Base-by-base conservation (phyloP, 2,797 vertebrate species). In the Coilia nasus region DNA sequence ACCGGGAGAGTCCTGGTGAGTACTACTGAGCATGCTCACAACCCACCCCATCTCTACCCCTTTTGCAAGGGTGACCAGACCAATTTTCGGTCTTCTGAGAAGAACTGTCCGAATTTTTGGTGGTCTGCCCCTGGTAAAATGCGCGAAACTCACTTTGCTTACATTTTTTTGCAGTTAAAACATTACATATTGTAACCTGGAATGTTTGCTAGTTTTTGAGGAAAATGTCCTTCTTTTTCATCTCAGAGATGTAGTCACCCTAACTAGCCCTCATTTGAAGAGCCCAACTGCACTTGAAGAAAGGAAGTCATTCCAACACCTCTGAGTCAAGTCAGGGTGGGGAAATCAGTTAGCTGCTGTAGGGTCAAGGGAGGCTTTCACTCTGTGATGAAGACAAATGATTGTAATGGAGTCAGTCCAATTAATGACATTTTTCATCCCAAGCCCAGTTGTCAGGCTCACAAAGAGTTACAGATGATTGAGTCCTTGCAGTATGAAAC, bases 1-100 rank as follows among this genome's bases (percentile, higher is more conserved):
- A 99, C 98, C 1, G 98, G 98, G 95, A 96, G 98, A 96, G 98
- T 99, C 91, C 96, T 99, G 96, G 98, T 99, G 93, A 93, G 98
- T 97, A 60, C 88, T 78, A 0, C 17, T 41, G 35, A 41, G 35
- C 35, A 5, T 5, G 35, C 35, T 41, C 5, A 41, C 35, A 41
- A 41, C 35, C 35, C 35, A 41, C 35, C 35, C 5, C 35, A 2
- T 41, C 2, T 41, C 35, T 41, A 41, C 2, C 2, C 35, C 35
- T 41, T 41, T 41, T 5, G 2, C 35, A 41, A 41, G 35, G 35
- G 35, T 41, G 35, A 41, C 35, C 35, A 41, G 35, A 41, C 35
- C 35, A 41, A 41, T 41, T 41, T 41, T 41, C 5, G 5, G 35
- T 2, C 5, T 41, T 41, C 35, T 41, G 35, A 41, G 35, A 41